Conservation (phyloP, 1,140 invertebrate genomes). For the Drosophila truncata region DNA sequence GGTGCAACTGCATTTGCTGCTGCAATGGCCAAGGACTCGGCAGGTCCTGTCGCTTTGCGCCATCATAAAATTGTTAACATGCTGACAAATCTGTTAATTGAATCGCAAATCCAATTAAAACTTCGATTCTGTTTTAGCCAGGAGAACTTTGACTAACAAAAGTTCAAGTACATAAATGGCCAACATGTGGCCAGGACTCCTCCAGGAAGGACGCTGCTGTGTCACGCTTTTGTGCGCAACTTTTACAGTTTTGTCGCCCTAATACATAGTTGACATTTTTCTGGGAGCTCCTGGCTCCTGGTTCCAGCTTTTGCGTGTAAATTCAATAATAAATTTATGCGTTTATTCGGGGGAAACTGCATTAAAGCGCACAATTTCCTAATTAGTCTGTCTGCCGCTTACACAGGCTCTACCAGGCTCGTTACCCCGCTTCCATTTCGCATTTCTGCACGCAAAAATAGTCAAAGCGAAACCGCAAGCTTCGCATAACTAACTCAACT, state of each 20-base stretch:
- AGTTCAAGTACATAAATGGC: slow-evolving; percentile 75
- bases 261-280: slow-evolving; percentile 4
- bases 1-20: slow-evolving; percentile 47
- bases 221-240: slow-evolving; percentile 37
- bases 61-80: slow-evolving; percentile 78
- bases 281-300: not conserved
- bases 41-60: slow-evolving; percentile 26
- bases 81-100: slow-evolving; percentile 85
- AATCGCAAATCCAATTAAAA: slow-evolving; percentile 85
- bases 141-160: slow-evolving; percentile 62
- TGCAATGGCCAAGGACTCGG: slow-evolving; percentile 35
- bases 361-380: slow-evolving; percentile 78
- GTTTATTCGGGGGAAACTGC: slow-evolving; percentile 29
- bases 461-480: slow-evolving; percentile 80
- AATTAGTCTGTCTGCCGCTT: slow-evolving; percentile 70
- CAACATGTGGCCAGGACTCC: slow-evolving; percentile 62
- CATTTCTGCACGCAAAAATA: slow-evolving; percentile 70
- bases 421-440: slow-evolving; percentile 11
- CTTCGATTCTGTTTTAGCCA: slow-evolving; percentile 64
- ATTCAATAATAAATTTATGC: slow-evolving; percentile 70
- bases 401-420: slow-evolving; percentile 24
- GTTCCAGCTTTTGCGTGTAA: slow-evolving; percentile 40
- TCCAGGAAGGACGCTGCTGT: slow-evolving; percentile 29
- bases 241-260: slow-evolving; percentile 31
- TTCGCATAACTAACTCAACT: slow-evolving; percentile 81